phyloP scores from a whole-genome alignment of 2,113 vertebrate species.

The Gadus macrocephalus region DNA sequence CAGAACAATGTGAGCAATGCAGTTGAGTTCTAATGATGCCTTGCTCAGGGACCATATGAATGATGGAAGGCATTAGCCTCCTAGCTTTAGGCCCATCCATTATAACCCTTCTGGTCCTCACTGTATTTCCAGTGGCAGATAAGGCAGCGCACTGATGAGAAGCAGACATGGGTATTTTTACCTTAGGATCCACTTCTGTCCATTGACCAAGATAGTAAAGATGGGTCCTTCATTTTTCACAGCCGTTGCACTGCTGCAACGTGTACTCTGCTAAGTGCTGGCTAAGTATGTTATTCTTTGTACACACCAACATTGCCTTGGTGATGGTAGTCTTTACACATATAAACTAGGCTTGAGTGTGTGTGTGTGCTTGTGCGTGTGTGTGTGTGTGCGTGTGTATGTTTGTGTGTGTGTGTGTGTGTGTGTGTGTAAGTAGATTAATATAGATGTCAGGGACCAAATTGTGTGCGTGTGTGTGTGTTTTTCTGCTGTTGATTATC shows the following conservation, averaged over 20 bases:
- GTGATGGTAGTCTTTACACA: slow-evolving; percentile 40
- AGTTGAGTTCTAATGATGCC: too few relatives aligned
- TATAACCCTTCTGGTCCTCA: slow-evolving; percentile 34
- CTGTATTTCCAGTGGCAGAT: slow-evolving; percentile 67
- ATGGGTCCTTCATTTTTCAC: slow-evolving; percentile 60
- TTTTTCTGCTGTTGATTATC: not conserved
- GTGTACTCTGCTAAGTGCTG: slow-evolving; percentile 71
- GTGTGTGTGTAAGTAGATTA: not conserved
- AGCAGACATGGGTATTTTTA: slow-evolving; percentile 74
- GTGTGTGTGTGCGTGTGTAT: not conserved
- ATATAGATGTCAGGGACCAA: too few relatives aligned
- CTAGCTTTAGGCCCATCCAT: slow-evolving; percentile 6
- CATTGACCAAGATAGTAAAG: slow-evolving; percentile 70
- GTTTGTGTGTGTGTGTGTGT: not conserved
- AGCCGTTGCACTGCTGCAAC: slow-evolving; percentile 43
- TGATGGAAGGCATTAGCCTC: too few relatives aligned
- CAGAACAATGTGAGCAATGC: too few relatives aligned
- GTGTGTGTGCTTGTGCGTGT: slow-evolving; percentile 3
- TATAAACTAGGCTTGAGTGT: not conserved
- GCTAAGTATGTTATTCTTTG: slow-evolving; percentile 65
- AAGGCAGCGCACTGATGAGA: slow-evolving; percentile 69
- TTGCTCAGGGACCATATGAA: too few relatives aligned
- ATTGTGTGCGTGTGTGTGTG: not conserved
- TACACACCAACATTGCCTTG: slow-evolving; percentile 54
- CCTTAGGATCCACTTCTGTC: slow-evolving; percentile 73